Evolutionary conservation across 2,888 invertebrate species (phyloP), one percentile per base, ranked within the genome.

Genomic region (Tenthredo scrophulariae): DNA sequence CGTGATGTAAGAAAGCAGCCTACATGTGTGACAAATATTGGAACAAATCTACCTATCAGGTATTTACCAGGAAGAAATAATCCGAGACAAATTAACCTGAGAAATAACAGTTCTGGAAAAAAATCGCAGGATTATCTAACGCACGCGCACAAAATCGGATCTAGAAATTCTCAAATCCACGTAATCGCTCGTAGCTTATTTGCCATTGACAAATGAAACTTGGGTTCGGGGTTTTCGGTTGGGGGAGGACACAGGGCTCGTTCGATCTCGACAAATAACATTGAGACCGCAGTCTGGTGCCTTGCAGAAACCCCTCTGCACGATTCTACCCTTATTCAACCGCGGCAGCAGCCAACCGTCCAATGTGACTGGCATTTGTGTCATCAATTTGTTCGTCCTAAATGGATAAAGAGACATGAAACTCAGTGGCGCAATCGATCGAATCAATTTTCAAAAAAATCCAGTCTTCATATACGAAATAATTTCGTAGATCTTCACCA

Each of bases 221-320:
- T 33, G 80, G 84, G 84, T 80, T 85, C 82, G 84, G 86, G 84
- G 83, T 80, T 58, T 65, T 26, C 26, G 83, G 85, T 29, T 18
- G 33, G 40, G 79, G 80, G 65, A 46, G 46, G 46, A 74, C 29
- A 70, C 65, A 65, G 62, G 29, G 85, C 83, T 87, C 87, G 86
- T 86, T 89, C 89, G 90, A 90, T 90, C 88, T 87, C 86, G 87
- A 88, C 89, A 89, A 91, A 91, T 89, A 89, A 91, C 90, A 88
- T 89, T 85, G 65, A 65, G 85, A 86, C 84, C 86, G 70, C 85
- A 85, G 84, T 79, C 86, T 84, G 85, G 29, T 86, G 84, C 85
- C 87, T 87, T 84, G 86, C 77, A 87, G 86, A 85, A 86, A 86
- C 85, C 84, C 84, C 88, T 80, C 79, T 10, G n/a, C 43, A 79